These are phyloP conservation scores for Eupithecia exiguata DNA, from an alignment of 2,888 invertebrate genomes.

Conservation along the genomic window DNA sequence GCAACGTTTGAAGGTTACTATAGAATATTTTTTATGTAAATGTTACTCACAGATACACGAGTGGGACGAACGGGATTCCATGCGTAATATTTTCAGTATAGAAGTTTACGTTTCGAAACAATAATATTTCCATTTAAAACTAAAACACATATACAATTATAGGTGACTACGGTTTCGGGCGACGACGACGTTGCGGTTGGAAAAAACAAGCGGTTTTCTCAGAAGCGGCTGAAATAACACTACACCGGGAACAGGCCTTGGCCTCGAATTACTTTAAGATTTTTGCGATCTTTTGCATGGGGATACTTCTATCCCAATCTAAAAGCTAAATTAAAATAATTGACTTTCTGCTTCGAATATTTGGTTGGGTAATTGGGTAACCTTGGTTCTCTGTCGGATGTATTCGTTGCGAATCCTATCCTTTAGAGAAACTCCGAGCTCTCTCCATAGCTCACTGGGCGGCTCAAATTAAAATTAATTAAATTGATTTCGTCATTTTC, in stretches of 20 bases:
- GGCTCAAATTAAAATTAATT: too few species aligned
- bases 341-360: not conserved
- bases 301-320: not conserved
- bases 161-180: conserved; percentile 16
- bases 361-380: too few species aligned
- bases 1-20: too few species aligned
- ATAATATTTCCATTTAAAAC: conserved; percentile 9
- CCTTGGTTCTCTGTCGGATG: too few species aligned
- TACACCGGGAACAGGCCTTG: conserved; percentile 40
- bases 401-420: too few species aligned
- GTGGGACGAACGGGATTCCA: not conserved
- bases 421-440: too few species aligned
- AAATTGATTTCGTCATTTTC: too few species aligned
- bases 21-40: too few species aligned
- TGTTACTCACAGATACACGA: too few species aligned
- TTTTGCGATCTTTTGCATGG: not conserved
- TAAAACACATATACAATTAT: not conserved
- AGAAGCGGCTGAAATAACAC: conserved; percentile 49
- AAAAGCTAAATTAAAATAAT: not conserved
- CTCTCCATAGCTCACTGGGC: too few species aligned
- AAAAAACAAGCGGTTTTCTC: conserved; percentile 41
- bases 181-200: conserved; percentile 23
- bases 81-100: not conserved
- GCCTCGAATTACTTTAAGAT: conserved; percentile 26
- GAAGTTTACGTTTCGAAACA: not conserved